phyloP scores from a whole-genome alignment of 1,140 invertebrate species.

The Cheumatopsyche charites region DNA sequence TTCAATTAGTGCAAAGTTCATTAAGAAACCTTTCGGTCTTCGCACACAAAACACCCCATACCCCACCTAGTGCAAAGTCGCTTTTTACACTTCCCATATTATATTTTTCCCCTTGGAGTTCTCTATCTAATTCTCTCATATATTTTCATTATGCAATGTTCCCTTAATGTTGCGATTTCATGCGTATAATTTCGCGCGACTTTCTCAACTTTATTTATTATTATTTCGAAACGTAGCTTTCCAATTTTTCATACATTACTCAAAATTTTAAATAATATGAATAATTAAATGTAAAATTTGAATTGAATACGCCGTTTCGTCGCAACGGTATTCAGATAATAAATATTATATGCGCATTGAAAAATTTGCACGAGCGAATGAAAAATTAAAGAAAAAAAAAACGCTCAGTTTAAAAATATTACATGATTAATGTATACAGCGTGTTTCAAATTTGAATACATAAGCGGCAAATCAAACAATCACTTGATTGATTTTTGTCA shows the following conservation, averaged over 20 bases:
- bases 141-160: constrained; percentile 47
- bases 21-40: constrained; percentile 41
- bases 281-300: not conserved
- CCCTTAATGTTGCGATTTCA: not conserved
- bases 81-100: constrained; percentile 36
- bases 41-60: not conserved
- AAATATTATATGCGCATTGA: too few species aligned
- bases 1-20: constrained; percentile 47
- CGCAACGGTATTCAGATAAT: too few species aligned
- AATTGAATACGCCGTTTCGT: too few species aligned
- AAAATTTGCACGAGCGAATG: too few species aligned
- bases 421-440: too few species aligned
- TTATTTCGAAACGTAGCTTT: too few species aligned
- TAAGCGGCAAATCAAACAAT: too few species aligned
- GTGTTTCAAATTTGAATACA: too few species aligned
- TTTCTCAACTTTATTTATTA: constrained; percentile 27
- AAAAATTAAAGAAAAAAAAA: too few species aligned
- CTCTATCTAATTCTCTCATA: constrained; percentile 47
- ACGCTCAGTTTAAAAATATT: too few species aligned
- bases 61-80: not conserved
- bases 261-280: not conserved
- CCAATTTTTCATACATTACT: constrained; percentile 42
- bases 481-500: too few species aligned
- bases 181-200: not conserved
- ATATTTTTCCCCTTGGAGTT: not conserved